A percentile compares a stretch with the other conserved stretches of the same genome.
These are phyloP conservation scores for Chloebia gouldiae DNA, from an alignment of 2,113 vertebrate species.

Conservation along the genomic window DNA sequence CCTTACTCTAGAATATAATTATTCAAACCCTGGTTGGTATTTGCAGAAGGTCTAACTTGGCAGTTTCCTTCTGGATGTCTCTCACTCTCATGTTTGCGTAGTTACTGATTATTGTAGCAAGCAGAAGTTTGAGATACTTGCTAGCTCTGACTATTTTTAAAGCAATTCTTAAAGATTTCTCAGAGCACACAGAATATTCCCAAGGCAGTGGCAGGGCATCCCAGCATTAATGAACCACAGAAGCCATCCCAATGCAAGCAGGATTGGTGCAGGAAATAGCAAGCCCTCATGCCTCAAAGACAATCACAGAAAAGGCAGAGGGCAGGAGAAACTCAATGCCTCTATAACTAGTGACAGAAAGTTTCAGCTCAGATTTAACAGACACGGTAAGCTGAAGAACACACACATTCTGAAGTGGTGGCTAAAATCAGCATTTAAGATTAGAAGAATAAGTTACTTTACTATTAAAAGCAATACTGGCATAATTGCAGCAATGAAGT, in stretches of 20 bases:
- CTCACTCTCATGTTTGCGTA: background rate
- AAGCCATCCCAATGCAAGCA: background rate
- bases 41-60: background rate
- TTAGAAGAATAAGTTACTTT: background rate
- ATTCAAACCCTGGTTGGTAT: background rate
- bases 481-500: background rate
- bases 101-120: rapidly evolving
- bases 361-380: background rate
- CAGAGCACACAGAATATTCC: background rate
- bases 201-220: background rate
- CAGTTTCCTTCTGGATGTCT: background rate
- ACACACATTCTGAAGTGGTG: background rate
- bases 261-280: background rate
- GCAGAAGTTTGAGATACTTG: background rate
- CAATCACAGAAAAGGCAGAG: background rate
- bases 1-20: background rate
- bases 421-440: background rate
- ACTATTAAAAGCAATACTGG: background rate
- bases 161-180: background rate
- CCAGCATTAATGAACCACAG: background rate
- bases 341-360: background rate
- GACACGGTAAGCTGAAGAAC: background rate
- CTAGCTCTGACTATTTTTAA: background rate
- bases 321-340: background rate
- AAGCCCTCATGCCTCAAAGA: background rate